Conservation (phyloP, 2,797 vertebrate genomes). For the Macropodus opercularis region DNA sequence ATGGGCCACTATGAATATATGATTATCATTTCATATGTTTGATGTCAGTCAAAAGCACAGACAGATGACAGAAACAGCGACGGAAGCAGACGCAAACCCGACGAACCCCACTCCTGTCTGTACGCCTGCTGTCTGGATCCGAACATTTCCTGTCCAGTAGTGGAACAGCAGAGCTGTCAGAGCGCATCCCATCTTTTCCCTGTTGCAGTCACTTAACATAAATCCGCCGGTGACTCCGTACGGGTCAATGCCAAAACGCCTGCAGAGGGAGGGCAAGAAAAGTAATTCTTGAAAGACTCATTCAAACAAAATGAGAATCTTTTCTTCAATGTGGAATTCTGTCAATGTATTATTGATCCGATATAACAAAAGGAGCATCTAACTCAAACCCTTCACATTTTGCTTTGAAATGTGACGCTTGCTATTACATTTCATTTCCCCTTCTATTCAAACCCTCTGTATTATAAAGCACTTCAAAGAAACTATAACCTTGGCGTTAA, state of each 20-base stretch:
- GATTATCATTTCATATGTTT: background rate
- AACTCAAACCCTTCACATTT: too few relatives aligned
- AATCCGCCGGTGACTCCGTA: constrained; percentile 32
- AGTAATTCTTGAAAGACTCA: constrained; percentile 32
- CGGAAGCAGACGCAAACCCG: background rate
- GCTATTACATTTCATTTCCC: too few relatives aligned
- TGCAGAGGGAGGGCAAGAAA: constrained; percentile 18
- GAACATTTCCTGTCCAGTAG: constrained; percentile 69
- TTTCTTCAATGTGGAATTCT: constrained; percentile 7
- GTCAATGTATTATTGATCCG: background rate
- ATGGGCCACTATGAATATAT: too few relatives aligned
- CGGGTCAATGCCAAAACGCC: constrained; percentile 54
- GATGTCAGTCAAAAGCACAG: constrained; percentile 8
- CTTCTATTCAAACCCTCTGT: too few relatives aligned
- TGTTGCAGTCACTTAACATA: constrained; percentile 54
- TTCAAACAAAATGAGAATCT: constrained; percentile 1
- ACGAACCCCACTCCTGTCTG: constrained; percentile 24
- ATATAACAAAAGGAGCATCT: background rate
- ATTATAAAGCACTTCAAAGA: background rate
- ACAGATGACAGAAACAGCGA: constrained; percentile 13
- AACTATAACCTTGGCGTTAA: too few relatives aligned
- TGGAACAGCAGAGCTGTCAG: constrained; percentile 63
- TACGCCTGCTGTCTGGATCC: constrained; percentile 60
- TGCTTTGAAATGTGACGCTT: too few relatives aligned
- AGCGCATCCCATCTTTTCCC: constrained; percentile 65